phyloP scores from a whole-genome alignment of 2,888 invertebrate genomes.

The Athalia cordata region DNA sequence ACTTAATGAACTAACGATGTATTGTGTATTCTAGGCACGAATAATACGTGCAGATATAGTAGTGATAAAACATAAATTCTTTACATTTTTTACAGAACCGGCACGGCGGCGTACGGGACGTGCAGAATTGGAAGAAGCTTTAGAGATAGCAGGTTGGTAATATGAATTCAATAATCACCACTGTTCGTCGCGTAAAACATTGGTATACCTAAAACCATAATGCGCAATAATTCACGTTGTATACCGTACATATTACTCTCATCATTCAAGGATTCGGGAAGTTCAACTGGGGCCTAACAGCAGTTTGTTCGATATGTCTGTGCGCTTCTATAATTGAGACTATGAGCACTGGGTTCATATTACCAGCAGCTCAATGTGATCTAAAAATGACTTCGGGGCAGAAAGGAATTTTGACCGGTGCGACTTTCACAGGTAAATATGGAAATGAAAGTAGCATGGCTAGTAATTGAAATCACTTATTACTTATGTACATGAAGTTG shows the following conservation, averaged over 20 bases:
- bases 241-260: neutral
- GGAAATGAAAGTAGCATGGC: too few relatives aligned
- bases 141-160: conserved; percentile 11
- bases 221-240: neutral
- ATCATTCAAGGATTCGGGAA: conserved; percentile 73
- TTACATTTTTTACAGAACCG: conserved; percentile 2
- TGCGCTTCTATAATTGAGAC: conserved; percentile 74
- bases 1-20: too few relatives aligned
- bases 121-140: conserved; percentile 34
- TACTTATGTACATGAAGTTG: neutral
- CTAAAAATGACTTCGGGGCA: conserved; percentile 68
- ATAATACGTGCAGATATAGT: neutral
- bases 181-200: neutral
- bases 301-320: conserved; percentile 75
- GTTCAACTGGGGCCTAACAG: conserved; percentile 74
- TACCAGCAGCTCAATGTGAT: conserved; percentile 75
- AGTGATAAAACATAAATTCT: neutral
- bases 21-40: neutral
- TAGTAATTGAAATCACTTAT: neutral
- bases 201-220: neutral
- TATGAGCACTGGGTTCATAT: conserved; percentile 74
- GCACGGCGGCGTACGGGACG: conserved; percentile 14
- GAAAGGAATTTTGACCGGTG: conserved; percentile 71
- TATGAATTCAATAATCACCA: neutral
- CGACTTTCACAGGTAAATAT: conserved; percentile 69